Conservation (phyloP, 2,113 vertebrate species). For the Actinemys pallida region DNA sequence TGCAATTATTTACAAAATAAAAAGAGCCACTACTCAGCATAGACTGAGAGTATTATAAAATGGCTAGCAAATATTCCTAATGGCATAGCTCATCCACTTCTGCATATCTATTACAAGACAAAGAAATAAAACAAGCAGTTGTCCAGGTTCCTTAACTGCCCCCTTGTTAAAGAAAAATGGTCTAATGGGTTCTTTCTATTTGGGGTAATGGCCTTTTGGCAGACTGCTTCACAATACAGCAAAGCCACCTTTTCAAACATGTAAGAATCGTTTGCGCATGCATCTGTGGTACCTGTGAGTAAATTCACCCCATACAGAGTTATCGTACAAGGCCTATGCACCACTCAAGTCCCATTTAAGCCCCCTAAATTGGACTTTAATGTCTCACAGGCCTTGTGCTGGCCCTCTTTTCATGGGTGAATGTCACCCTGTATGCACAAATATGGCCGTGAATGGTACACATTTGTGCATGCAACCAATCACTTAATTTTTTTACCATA, state of each 20-base stretch:
- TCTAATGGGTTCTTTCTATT: background rate
- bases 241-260: background rate
- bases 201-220: background rate
- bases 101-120: background rate
- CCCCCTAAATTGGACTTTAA: background rate
- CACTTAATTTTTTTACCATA: background rate
- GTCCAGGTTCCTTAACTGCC: background rate
- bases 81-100: background rate
- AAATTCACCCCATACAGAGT: background rate
- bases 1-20: background rate
- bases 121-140: background rate
- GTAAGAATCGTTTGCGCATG: background rate
- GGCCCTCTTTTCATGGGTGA: background rate
- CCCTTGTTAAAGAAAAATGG: background rate
- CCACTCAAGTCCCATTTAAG: background rate
- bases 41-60: background rate
- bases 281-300: background rate
- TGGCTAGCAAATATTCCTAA: background rate
- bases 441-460: fast-evolving
- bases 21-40: fast-evolving
- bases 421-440: background rate
- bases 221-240: background rate
- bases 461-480: background rate
- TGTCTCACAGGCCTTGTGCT: background rate
- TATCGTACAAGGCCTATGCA: background rate